Evolutionary conservation across 1,140 invertebrate species (phyloP).

Genomic region (Drosophila jambulina): DNA sequence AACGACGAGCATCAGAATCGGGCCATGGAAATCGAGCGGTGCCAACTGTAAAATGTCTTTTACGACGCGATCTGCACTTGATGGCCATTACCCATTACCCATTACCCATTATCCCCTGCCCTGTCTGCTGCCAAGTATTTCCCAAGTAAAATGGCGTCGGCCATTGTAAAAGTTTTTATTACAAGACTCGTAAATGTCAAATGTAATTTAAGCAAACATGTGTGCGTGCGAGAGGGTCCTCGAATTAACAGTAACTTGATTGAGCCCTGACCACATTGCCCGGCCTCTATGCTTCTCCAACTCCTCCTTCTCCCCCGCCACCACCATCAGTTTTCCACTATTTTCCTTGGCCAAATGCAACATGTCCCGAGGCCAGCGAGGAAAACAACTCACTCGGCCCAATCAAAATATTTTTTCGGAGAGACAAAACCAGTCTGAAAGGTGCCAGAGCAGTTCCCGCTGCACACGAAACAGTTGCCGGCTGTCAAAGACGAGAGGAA

Average conservation of each 20-base stretch:
- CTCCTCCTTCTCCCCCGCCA: neutral
- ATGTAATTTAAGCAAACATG: conserved; percentile 80
- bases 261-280: conserved; percentile 76
- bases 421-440: conserved; percentile 56
- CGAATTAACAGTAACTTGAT: conserved; percentile 72
- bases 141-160: conserved; percentile 79
- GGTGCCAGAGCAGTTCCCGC: conserved; percentile 55
- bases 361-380: conserved; percentile 46
- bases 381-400: conserved; percentile 71
- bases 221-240: conserved; percentile 34
- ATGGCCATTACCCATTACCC: conserved; percentile 78
- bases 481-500: conserved; percentile 42
- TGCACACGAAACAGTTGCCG: conserved; percentile 59
- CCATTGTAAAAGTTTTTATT: conserved; percentile 84
- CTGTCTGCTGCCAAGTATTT: conserved; percentile 54
- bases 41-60: conserved; percentile 80
- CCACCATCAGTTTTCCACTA: neutral
- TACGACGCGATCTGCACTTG: conserved; percentile 80
- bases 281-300: neutral
- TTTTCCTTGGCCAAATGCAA: conserved; percentile 72
- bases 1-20: conserved; percentile 32
- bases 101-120: conserved; percentile 11
- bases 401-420: conserved; percentile 75
- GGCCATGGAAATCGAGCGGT: conserved; percentile 59
- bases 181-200: conserved; percentile 80